Conservation (phyloP, 2,888 invertebrate genomes). For the Spatulosminthurus flaviceps region DNA sequence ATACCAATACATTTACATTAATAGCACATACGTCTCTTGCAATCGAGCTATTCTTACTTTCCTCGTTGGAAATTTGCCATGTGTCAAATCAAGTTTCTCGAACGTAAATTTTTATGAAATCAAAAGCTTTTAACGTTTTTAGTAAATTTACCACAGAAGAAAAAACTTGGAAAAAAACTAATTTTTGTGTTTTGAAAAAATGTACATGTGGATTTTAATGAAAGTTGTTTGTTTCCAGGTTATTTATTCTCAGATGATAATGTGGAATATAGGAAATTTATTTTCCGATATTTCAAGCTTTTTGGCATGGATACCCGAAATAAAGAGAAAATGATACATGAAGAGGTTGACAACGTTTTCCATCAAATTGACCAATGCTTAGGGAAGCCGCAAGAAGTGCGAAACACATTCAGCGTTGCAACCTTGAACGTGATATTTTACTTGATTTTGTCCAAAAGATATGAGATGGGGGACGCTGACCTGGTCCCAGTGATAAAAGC, state of each 20-base stretch:
- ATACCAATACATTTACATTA: no score
- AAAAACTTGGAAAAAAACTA: no score
- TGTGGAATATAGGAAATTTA: not conserved
- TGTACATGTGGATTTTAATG: no score
- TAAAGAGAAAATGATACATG: not conserved
- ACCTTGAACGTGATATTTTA: constrained; percentile 4
- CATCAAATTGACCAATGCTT: not conserved
- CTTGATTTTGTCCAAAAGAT: not conserved
- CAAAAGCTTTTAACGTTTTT: no score
- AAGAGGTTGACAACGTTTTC: not conserved
- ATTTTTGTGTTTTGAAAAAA: no score
- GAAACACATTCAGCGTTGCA: not conserved
- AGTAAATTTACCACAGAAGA: no score
- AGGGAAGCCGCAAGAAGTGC: not conserved
- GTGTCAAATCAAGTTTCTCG: no score
- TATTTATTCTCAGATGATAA: not conserved
- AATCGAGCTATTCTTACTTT: no score
- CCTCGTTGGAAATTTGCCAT: no score
- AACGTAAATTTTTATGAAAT: no score
- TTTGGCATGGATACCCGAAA: not conserved
- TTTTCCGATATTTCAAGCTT: not conserved
- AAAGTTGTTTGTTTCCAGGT: not conserved
- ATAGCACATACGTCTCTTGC: no score
- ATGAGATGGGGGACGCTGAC: not conserved
- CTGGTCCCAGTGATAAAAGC: not conserved